A percentile compares a stretch with the other conserved stretches of the same genome.
phyloP scores from a whole-genome alignment of 64 coral and sea anemone species.

The Stichodactyla helianthus region DNA sequence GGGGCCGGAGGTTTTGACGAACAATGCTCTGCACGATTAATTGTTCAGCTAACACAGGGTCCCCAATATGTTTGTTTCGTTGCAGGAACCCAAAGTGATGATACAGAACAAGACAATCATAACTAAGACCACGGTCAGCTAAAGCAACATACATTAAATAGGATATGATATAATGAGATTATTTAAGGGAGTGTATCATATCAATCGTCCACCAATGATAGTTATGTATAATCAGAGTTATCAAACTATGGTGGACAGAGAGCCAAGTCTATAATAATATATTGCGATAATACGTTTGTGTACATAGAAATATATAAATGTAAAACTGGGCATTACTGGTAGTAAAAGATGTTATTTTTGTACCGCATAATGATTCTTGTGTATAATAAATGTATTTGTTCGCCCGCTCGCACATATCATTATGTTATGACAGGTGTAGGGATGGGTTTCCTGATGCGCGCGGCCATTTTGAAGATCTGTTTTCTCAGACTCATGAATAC shows the following conservation, averaged over 20 bases:
- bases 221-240: not conserved
- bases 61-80: not conserved
- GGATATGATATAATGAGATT: not conserved
- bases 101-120: constrained; percentile 1
- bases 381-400: too few relatives aligned
- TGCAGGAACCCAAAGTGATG: not conserved
- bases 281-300: not conserved
- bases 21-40: too few relatives aligned
- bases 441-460: too few relatives aligned
- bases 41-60: not conserved
- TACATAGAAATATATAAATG: not conserved
- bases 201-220: not conserved
- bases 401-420: too few relatives aligned
- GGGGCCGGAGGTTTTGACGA: too few relatives aligned
- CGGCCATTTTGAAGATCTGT: too few relatives aligned
- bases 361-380: not conserved
- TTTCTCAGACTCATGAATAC: too few relatives aligned
- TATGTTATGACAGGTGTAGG: too few relatives aligned
- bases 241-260: not conserved
- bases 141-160: not conserved
- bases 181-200: not conserved
- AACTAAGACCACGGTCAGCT: not conserved
- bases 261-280: not conserved
- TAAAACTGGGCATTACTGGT: not conserved
- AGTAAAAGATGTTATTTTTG: constrained; percentile 16